Base-by-base conservation (phyloP, 92 coral and sea anemone genomes). In the Phenganax marumi region DNA sequence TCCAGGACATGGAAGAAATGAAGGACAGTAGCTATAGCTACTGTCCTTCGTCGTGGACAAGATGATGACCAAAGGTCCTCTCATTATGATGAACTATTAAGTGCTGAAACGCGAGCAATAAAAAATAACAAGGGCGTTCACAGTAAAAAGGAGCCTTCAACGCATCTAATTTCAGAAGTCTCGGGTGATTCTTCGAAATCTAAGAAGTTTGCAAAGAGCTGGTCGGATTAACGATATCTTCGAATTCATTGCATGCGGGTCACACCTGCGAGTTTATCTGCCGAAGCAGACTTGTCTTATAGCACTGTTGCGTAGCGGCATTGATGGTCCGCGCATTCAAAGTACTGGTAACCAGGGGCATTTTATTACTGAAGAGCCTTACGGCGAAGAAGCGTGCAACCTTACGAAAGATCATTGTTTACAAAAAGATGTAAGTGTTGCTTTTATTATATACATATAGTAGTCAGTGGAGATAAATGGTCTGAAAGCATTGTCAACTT, bases 241-340 rank as follows among this genome's bases (percentile, higher is more conserved):
- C 70, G 97, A 93, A 92, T 93, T 93, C 81, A 93, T 93, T 76
- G 97, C 97, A 33, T 91, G 97, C 58, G 97, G 97, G 22, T 93
- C 97, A 78, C 90, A 97, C 68, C 82, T 93, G 77, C 89, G 97
- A 85, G 80, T 93, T 60, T 93, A 90, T 77, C 90, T 93, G 17
- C 97, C 97, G 1, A 93, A 93, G 84, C 97, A 93, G 77, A 93
- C 97, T 22, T 93, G 97, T 52, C 87, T 93, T 0, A 79, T 91
- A 5, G 92, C 97, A 17, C 18, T 70, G 18, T 47, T 70, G 17
- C 76, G 43, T 70, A 55, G 76, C 11, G 76, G 76, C 4, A 93
- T 93, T 60, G 70, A 89, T 52, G 91, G 97, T 80, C 97, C 97
- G 33, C 92, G 97, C 55, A 81, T 93, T 26, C 93, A 90, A 82